Evolutionary conservation across 2,113 vertebrate species (phyloP), one percentile per base, ranked within the genome.

Genomic region (Neodon shergylaensis): DNA sequence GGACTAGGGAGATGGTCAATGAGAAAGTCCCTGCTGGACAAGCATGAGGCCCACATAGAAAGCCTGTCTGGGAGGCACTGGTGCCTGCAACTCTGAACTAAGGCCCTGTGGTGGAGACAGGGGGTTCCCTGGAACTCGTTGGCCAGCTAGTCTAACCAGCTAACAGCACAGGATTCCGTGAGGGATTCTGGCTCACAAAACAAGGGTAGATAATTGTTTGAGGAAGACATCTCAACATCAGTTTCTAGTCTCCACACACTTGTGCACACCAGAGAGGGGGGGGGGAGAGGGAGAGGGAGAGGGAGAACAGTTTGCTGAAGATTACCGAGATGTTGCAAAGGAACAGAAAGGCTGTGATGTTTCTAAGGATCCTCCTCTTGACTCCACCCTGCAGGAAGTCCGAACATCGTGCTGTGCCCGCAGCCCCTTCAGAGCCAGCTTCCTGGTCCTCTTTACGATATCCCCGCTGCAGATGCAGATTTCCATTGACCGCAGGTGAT

Each of bases 321-420:
- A 97, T 99, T 99, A 99, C 99, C 98, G 99, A 99, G 89, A 99
- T 99, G 49, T 99, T 99, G 95, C 98, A 99, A 95, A 99, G 99
- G 95, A 99, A 99, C 90, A 99, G 96, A 97, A 99, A 99, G 8
- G 99, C 98, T 0, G 99, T 97, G 0, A 99, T 99, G 88, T 99
- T 99, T 98, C 99, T 99, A 86, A 99, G 98, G 94, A 99, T 96
- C 93, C 98, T 98, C 58, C 99, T 99, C 98, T 99, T 99, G 91
- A 96, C 95, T 70, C 98, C 98, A 33, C 97, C 95, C 31, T 88
- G 97, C n/a, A 76, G 5, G 21, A 97, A 96, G 0, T 31, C 95
- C 3, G 95, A 91, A 16, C 9, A 44, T 85, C 47, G 44, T 74
- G 96, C 4, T 54, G 3, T 88, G 92, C 89, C 96, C 19, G 12